A percentile compares a stretch with the other conserved stretches of the same genome.
Conservation (phyloP, 2,113 vertebrate species). For the Tringa solitaria region DNA sequence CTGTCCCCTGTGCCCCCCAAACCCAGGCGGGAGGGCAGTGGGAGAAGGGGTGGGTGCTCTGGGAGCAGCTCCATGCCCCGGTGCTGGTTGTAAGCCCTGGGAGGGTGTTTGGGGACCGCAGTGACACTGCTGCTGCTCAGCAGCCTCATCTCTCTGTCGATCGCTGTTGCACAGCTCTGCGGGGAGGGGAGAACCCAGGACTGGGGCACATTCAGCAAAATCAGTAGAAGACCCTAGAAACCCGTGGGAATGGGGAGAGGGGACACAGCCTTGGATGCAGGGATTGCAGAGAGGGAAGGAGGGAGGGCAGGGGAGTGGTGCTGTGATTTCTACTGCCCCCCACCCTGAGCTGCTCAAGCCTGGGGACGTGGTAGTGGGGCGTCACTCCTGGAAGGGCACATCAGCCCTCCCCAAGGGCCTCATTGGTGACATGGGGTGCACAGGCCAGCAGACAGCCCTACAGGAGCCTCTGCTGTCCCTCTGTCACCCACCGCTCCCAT, state of each 20-base stretch:
- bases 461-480: accelerated
- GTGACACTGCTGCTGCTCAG: accelerated
- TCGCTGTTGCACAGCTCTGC: background rate
- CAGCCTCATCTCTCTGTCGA: accelerated
- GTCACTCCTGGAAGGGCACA: background rate
- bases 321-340: background rate
- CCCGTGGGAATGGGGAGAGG: background rate
- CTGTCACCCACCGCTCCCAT: accelerated
- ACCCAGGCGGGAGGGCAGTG: background rate
- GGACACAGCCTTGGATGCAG: background rate
- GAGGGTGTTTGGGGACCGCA: accelerated
- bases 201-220: accelerated
- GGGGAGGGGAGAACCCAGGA: accelerated
- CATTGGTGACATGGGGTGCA: background rate
- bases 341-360: background rate
- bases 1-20: background rate
- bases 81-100: background rate
- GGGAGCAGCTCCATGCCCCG: background rate
- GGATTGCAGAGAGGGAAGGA: background rate
- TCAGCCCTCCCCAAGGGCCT: background rate
- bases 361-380: background rate
- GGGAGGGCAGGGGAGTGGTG: background rate
- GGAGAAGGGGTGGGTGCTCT: background rate
- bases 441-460: background rate
- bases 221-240: background rate